Conservation (phyloP, 2,888 invertebrate genomes). For the Agriopis marginaria region DNA sequence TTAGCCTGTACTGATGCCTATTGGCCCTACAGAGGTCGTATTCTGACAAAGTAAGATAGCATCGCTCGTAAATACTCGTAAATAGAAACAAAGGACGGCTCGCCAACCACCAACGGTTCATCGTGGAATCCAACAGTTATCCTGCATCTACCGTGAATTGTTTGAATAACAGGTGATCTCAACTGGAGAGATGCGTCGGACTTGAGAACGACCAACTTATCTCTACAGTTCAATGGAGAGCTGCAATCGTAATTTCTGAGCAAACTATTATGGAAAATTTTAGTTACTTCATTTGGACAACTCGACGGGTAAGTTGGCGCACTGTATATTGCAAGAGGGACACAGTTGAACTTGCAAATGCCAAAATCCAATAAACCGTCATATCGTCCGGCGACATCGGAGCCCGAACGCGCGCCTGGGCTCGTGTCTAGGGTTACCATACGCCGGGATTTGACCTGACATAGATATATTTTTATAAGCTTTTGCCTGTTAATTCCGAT, state of each 20-base stretch:
- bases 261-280: background rate
- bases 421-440: constrained; percentile 5
- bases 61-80: constrained; percentile 14
- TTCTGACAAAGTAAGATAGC: constrained; percentile 12
- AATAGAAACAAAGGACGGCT: constrained; percentile 28
- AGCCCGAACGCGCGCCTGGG: background rate
- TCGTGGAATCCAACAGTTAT: constrained; percentile 20
- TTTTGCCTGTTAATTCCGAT: background rate
- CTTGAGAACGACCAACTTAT: background rate
- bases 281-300: background rate
- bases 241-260: background rate
- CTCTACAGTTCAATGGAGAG: background rate
- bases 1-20: background rate
- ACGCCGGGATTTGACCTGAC: background rate
- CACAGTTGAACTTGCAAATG: constrained; percentile 10
- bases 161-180: constrained; percentile 28
- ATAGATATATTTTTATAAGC: background rate
- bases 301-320: background rate
- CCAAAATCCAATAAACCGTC: constrained; percentile 24
- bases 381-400: constrained; percentile 27
- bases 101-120: constrained; percentile 4
- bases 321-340: background rate
- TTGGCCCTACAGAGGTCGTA: background rate
- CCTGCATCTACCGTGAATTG: constrained; percentile 28
- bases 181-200: background rate